Conservation (phyloP, 2,113 vertebrate genomes). For the Phodopus roborovskii region DNA sequence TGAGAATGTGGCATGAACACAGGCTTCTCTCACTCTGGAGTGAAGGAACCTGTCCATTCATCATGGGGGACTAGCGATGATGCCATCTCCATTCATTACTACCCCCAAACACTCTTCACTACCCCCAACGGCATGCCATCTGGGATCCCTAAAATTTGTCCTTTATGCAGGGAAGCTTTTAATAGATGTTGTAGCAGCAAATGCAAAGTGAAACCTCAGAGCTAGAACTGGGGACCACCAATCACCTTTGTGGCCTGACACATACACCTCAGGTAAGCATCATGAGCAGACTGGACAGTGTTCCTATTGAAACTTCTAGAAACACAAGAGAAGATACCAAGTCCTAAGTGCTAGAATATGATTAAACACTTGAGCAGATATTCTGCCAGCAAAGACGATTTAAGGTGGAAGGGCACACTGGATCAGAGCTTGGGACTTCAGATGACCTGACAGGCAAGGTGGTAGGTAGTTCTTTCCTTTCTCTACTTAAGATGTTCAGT, state of each 20-base stretch:
- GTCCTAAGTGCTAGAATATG: background rate
- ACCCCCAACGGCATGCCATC: background rate
- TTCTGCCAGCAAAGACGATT: background rate
- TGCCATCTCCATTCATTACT: rapidly evolving
- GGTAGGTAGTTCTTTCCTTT: background rate
- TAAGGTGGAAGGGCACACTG: background rate
- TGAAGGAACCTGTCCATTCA: background rate
- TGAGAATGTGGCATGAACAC: rapidly evolving
- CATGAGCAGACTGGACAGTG: background rate
- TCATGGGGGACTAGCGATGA: rapidly evolving
- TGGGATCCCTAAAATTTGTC: background rate
- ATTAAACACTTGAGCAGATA: background rate
- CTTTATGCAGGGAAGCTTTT: background rate
- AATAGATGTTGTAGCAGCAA: background rate
- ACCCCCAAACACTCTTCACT: background rate
- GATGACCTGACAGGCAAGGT: background rate
- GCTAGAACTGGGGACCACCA: background rate
- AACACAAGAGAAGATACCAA: background rate
- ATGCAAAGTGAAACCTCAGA: background rate
- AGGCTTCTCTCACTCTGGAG: rapidly evolving
- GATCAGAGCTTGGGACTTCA: background rate
- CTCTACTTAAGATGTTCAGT: background rate
- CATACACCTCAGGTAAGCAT: background rate
- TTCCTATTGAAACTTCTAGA: background rate
- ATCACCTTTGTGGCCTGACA: background rate